A percentile compares a stretch with the other conserved stretches of the same genome.
These are phyloP conservation scores for Brachyistius frenatus DNA, from an alignment of 2,113 vertebrate genomes.

Conservation along the genomic window DNA sequence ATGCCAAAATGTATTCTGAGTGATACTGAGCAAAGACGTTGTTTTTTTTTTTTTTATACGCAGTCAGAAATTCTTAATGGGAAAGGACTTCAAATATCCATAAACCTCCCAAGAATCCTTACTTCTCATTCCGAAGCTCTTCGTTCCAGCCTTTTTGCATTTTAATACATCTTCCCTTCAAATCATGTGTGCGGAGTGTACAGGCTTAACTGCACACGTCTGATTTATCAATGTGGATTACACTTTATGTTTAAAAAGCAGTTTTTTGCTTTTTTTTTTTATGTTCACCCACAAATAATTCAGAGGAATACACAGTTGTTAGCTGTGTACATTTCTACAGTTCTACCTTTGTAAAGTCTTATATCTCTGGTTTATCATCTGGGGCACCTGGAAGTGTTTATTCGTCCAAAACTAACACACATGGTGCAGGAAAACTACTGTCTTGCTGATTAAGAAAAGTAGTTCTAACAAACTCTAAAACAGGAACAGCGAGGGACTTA, in stretches of 20 bases:
- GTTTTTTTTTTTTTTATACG: constrained; percentile 9
- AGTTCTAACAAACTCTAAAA: neutral
- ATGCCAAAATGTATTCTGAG: constrained; percentile 1
- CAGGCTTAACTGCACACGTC: neutral
- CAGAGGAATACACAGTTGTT: no score
- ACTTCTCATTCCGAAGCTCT: neutral
- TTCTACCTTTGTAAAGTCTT: no score
- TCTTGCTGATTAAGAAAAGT: neutral
- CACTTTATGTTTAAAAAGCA: neutral
- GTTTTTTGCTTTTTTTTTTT: neutral
- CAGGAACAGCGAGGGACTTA: neutral
- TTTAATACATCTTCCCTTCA: constrained; percentile 38
- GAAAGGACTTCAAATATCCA: constrained; percentile 34
- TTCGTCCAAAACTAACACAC: no score
- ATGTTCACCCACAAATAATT: neutral
- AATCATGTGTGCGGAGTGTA: neutral
- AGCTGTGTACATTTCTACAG: no score
- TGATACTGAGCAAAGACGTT: constrained; percentile 6
- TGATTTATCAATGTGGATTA: neutral
- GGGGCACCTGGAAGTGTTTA: no score
- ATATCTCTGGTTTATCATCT: no score
- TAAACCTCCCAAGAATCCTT: constrained; percentile 32
- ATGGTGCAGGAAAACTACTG: no score
- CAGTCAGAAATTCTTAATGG: constrained; percentile 37
- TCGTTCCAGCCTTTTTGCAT: constrained; percentile 34